These are phyloP conservation scores for Mormyrus iriodes DNA, from an alignment of 2,113 vertebrate species.

Conservation along the genomic window DNA sequence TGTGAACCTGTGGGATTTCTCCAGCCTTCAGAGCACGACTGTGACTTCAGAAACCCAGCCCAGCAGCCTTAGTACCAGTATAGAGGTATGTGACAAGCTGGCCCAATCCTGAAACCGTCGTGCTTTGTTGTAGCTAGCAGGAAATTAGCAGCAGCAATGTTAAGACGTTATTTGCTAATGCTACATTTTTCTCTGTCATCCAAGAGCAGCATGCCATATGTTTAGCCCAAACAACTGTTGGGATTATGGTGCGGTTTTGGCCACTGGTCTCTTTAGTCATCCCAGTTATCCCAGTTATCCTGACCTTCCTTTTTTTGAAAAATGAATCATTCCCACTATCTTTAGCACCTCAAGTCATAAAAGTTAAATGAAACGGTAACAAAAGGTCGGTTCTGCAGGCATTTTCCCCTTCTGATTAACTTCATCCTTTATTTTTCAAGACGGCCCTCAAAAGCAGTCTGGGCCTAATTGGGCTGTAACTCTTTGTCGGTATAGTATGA, in stretches of 20 bases:
- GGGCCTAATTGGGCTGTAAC: not conserved
- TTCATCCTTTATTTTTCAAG: not conserved
- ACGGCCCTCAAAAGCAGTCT: not conserved
- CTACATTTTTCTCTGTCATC: not conserved
- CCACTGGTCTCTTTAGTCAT: not conserved
- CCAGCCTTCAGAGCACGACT: constrained; percentile 85
- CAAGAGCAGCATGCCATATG: not conserved
- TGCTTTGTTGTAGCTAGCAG: not conserved
- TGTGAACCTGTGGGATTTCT: constrained; percentile 88
- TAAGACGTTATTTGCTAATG: not conserved
- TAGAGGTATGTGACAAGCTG: constrained; percentile 68
- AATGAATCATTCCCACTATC: not conserved
- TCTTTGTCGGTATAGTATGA: not conserved
- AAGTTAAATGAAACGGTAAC: not conserved
- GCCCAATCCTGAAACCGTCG: not conserved
- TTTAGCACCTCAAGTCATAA: not conserved
- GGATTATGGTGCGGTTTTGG: not conserved
- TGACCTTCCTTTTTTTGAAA: not conserved
- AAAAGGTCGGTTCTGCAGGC: not conserved
- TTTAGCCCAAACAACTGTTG: not conserved
- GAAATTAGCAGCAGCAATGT: not conserved
- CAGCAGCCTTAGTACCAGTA: constrained; percentile 81
- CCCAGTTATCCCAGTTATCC: not conserved
- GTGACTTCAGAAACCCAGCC: constrained; percentile 85
- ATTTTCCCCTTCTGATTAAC: not conserved